phyloP scores from a whole-genome alignment of 2,888 invertebrate species.

The Asteroscopus sphinx region DNA sequence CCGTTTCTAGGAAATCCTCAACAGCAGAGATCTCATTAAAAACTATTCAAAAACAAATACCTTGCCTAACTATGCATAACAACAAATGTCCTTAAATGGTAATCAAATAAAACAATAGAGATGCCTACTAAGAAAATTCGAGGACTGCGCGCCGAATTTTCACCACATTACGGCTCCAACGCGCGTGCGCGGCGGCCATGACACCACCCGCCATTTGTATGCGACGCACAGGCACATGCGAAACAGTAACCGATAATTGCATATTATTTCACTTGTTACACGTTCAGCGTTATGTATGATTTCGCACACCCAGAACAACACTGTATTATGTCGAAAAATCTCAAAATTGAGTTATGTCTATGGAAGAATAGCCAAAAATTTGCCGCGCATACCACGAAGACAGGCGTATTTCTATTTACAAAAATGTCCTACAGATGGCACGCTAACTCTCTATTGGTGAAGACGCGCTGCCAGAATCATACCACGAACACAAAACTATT shows the following conservation, averaged over 20 bases:
- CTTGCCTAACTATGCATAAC: slow-evolving; percentile 1
- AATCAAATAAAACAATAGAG: slow-evolving; percentile 22
- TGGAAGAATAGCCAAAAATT: too few species aligned
- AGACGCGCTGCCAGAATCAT: too few species aligned
- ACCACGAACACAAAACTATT: too few species aligned
- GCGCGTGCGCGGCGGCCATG: slow-evolving; percentile 70
- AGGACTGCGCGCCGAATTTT: slow-evolving; percentile 59
- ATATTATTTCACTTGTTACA: slow-evolving; percentile 69
- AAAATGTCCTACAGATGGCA: too few species aligned
- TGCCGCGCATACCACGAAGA: too few species aligned
- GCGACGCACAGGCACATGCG: slow-evolving; percentile 55
- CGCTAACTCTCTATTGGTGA: too few species aligned
- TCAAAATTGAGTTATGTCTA: too few species aligned
- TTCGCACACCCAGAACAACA: too few species aligned
- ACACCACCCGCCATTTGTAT: slow-evolving; percentile 69
- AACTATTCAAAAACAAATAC: slow-evolving; percentile 20
- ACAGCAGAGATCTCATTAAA: neutral
- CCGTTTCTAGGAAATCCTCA: slow-evolving; percentile 30
- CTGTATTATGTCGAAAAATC: too few species aligned
- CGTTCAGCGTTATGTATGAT: slow-evolving; percentile 54
- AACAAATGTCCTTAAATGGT: slow-evolving; percentile 30
- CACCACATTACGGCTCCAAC: slow-evolving; percentile 61
- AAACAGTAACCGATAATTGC: slow-evolving; percentile 65
- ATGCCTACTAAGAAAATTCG: slow-evolving; percentile 29
- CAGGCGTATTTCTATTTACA: too few species aligned